Conservation (phyloP, 2,888 invertebrate genomes). For the Eulithis prunata region DNA sequence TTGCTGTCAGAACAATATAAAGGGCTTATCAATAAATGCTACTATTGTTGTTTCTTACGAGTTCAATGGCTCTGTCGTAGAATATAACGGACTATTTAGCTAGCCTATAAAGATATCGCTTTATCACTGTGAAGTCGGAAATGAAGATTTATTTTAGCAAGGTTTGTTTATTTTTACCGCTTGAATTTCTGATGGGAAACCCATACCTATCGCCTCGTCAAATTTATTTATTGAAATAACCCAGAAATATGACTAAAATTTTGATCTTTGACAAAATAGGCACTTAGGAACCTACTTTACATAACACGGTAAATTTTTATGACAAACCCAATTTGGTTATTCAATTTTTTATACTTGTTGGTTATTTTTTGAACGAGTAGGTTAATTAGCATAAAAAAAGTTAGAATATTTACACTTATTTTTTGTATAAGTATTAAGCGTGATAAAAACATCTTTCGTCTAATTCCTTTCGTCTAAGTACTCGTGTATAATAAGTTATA, state of each 20-base stretch:
- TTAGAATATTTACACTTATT: too few species aligned
- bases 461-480: neutral
- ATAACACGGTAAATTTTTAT: too few species aligned
- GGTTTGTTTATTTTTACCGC: neutral
- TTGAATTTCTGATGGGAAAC: neutral
- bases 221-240: neutral
- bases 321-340: too few species aligned
- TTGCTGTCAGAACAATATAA: constrained; percentile 14
- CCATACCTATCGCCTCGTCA: neutral
- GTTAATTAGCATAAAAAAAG: neutral
- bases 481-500: constrained; percentile 26
- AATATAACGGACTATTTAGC: constrained; percentile 25
- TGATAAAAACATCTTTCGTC: constrained; percentile 8
- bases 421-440: neutral
- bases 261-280: too few species aligned
- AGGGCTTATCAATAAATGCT: constrained; percentile 25
- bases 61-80: constrained; percentile 24
- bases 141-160: constrained; percentile 18
- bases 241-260: too few species aligned
- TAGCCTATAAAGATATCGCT: constrained; percentile 29
- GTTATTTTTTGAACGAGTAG: too few species aligned
- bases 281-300: too few species aligned
- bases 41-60: constrained; percentile 26
- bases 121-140: constrained; percentile 25
- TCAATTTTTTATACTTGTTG: too few species aligned